These are phyloP conservation scores for Ectropis crepuscularia DNA, from an alignment of 2,888 invertebrate species.

Conservation along the genomic window DNA sequence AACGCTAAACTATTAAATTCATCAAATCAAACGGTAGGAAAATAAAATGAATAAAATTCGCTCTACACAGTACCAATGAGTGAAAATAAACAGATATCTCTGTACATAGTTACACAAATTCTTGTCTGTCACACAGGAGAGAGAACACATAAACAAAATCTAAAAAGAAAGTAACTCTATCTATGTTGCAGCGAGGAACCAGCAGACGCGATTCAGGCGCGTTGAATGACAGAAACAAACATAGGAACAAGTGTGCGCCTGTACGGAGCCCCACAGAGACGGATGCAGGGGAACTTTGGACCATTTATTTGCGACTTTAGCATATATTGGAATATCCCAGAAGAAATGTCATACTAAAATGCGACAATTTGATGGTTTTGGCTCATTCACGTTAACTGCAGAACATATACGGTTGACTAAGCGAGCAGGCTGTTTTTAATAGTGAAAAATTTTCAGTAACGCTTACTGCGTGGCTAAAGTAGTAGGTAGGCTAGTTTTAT, in stretches of 20 bases:
- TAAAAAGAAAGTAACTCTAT: constrained; percentile 61
- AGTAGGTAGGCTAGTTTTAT: too few species aligned
- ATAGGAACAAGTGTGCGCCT: constrained; percentile 76
- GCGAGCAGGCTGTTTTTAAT: too few species aligned
- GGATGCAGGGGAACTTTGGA: constrained; percentile 21
- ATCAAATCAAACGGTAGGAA: too few species aligned
- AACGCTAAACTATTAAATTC: too few species aligned
- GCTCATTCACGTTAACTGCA: too few species aligned
- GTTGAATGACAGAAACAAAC: constrained; percentile 84
- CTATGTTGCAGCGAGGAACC: constrained; percentile 45
- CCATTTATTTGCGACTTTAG: not conserved
- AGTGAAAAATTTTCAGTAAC: too few species aligned
- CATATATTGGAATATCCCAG: not conserved
- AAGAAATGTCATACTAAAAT: too few species aligned
- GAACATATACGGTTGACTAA: too few species aligned
- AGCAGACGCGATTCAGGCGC: constrained; percentile 56
- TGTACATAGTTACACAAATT: constrained; percentile 21
- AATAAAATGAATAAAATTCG: too few species aligned
- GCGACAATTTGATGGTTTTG: too few species aligned
- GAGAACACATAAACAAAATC: constrained; percentile 52
- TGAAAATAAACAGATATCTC: not conserved
- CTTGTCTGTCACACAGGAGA: constrained; percentile 45
- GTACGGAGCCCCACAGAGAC: constrained; percentile 45
- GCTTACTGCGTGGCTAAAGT: too few species aligned
- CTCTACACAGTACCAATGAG: not conserved